These are phyloP conservation scores for Hartigia nigra DNA, from an alignment of 2,888 invertebrate genomes.

Conservation along the genomic window DNA sequence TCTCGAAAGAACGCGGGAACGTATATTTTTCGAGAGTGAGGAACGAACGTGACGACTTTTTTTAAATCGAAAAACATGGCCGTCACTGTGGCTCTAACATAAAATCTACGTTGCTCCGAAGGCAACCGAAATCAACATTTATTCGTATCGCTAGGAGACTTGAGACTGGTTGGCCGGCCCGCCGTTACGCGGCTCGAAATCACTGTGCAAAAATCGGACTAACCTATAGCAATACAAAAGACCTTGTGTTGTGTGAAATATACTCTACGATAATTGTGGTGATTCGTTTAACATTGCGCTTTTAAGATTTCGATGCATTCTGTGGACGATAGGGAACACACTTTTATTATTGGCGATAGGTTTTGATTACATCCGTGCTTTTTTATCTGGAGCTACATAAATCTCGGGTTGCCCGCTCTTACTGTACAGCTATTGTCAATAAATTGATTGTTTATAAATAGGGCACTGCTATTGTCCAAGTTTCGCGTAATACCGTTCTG, in stretches of 20 bases:
- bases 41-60: background rate
- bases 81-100: constrained; percentile 5
- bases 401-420: background rate
- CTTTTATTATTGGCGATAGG: background rate
- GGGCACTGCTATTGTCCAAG: background rate
- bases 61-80: constrained; percentile 13
- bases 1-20: background rate
- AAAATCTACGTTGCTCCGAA: constrained; percentile 2
- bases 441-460: background rate
- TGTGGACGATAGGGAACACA: background rate
- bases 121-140: background rate
- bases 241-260: background rate
- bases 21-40: background rate
- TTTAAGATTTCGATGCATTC: background rate
- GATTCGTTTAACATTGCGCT: background rate
- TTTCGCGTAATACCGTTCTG: background rate
- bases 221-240: background rate
- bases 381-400: background rate
- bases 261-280: background rate
- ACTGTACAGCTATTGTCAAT: background rate
- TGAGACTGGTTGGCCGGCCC: background rate
- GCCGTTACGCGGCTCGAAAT: background rate
- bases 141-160: background rate
- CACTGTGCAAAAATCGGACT: background rate
- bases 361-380: background rate